Evolutionary conservation across 2,113 vertebrate species (phyloP).

Genomic region (Myotis lucifugus): DNA sequence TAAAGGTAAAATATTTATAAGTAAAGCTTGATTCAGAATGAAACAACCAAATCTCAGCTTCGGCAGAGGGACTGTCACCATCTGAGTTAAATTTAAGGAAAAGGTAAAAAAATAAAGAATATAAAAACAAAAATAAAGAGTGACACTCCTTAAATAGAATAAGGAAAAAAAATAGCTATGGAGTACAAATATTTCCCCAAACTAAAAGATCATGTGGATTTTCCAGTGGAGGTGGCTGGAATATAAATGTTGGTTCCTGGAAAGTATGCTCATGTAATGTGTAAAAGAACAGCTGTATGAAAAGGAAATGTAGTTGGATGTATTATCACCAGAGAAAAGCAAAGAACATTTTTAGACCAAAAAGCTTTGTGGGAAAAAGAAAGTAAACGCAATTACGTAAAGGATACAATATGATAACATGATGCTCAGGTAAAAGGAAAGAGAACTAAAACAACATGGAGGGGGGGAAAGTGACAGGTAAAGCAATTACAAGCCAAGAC

Average conservation of each 20-base stretch:
- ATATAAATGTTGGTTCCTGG: neutral
- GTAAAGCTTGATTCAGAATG: neutral
- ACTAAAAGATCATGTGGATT: neutral
- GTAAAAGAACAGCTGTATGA: neutral
- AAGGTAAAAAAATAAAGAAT: neutral
- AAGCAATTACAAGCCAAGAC: neutral
- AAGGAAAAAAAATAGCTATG: neutral
- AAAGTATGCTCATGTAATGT: neutral
- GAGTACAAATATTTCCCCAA: constrained; percentile 4
- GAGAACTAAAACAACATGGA: neutral
- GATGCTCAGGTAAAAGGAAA: neutral
- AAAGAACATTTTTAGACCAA: neutral
- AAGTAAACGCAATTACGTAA: neutral
- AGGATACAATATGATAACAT: neutral
- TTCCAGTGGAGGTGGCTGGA: neutral
- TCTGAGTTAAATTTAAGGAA: constrained; percentile 9
- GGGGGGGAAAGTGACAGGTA: neutral
- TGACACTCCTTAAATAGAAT: neutral
- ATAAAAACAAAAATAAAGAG: neutral
- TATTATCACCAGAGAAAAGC: neutral
- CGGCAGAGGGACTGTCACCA: neutral
- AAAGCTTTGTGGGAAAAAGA: neutral
- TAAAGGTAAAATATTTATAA: constrained; percentile 32
- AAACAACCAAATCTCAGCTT: neutral
- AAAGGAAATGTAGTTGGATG: neutral